These are phyloP conservation scores for Polylopha cassiicola DNA, from an alignment of 2,888 invertebrate genomes.

Conservation along the genomic window DNA sequence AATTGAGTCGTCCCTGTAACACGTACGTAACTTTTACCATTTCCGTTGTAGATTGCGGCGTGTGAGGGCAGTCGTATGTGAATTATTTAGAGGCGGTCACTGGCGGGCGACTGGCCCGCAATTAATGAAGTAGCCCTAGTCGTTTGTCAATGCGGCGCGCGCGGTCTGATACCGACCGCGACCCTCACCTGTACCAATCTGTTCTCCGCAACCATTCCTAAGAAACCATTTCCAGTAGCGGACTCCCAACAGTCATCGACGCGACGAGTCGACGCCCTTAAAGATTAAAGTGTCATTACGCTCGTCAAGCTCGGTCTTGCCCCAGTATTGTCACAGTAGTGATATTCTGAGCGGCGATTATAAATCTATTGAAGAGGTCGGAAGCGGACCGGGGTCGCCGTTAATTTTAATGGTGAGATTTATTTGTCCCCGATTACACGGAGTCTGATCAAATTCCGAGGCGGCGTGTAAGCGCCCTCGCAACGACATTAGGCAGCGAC, in stretches of 20 bases:
- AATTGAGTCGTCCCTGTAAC: conserved; percentile 48
- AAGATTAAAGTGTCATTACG: conserved; percentile 7
- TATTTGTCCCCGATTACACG: conserved; percentile 64
- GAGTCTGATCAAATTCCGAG: conserved; percentile 63
- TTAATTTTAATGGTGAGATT: conserved; percentile 69
- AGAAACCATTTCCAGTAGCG: not conserved
- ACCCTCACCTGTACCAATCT: conserved; percentile 48
- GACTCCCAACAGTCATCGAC: not conserved
- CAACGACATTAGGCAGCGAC: conserved; percentile 45
- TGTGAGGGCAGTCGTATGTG: conserved; percentile 56
- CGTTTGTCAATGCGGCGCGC: conserved; percentile 63
- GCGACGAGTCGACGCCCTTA: not conserved
- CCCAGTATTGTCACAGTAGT: conserved; percentile 43
- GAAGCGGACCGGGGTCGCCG: conserved; percentile 52
- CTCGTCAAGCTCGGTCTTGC: conserved; percentile 15
- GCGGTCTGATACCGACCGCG: conserved; percentile 44
- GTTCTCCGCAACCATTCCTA: conserved; percentile 38
- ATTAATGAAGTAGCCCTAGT: conserved; percentile 71
- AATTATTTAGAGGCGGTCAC: conserved; percentile 71
- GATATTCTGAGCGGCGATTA: conserved; percentile 59
- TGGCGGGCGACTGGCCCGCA: conserved; percentile 58
- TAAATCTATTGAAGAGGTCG: conserved; percentile 67
- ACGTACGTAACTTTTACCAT: conserved; percentile 47
- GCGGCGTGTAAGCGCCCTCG: conserved; percentile 43
- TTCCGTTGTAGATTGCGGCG: conserved; percentile 49